phyloP scores from a whole-genome alignment of 2,797 vertebrate species.

The Hyperoplus immaculatus region DNA sequence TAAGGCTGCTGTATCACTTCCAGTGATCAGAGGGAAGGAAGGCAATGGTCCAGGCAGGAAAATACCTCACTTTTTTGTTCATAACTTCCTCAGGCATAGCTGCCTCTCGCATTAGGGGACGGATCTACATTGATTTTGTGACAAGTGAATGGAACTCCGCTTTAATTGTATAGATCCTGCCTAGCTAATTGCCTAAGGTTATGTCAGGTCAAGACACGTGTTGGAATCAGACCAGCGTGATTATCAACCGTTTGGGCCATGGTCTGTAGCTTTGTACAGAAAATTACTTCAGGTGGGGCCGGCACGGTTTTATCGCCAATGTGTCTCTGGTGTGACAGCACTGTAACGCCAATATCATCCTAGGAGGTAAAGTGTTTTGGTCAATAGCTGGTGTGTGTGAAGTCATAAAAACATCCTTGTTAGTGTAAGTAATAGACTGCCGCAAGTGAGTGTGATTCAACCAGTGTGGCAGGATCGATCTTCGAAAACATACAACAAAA shows the following conservation, averaged over 20 bases:
- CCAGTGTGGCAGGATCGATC: conserved; percentile 2
- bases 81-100: conserved; percentile 32
- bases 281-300: conserved; percentile 27
- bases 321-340: conserved; percentile 41
- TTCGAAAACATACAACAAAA: neutral
- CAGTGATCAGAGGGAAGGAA: conserved; percentile 15
- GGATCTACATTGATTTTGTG: conserved; percentile 80
- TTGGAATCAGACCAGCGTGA: conserved; percentile 31
- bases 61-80: conserved; percentile 42
- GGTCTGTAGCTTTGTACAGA: conserved; percentile 8
- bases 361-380: conserved; percentile 36
- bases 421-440: conserved; percentile 12
- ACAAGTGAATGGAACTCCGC: conserved; percentile 61
- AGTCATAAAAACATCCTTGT: conserved; percentile 57
- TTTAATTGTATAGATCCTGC: conserved; percentile 69
- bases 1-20: conserved; percentile 23
- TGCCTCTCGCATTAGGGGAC: conserved; percentile 45
- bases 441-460: conserved; percentile 20
- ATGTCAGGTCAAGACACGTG: conserved; percentile 35
- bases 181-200: conserved; percentile 57
- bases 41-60: conserved; percentile 31
- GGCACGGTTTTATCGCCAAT: conserved; percentile 16
- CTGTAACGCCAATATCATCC: conserved; percentile 38
- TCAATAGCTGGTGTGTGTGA: conserved; percentile 54
- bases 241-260: conserved; percentile 9